Percentiles rank a stretch among this genome's conserved stretches.
phyloP scores from a whole-genome alignment of 2,113 vertebrate genomes.

The Puntigrus tetrazona region DNA sequence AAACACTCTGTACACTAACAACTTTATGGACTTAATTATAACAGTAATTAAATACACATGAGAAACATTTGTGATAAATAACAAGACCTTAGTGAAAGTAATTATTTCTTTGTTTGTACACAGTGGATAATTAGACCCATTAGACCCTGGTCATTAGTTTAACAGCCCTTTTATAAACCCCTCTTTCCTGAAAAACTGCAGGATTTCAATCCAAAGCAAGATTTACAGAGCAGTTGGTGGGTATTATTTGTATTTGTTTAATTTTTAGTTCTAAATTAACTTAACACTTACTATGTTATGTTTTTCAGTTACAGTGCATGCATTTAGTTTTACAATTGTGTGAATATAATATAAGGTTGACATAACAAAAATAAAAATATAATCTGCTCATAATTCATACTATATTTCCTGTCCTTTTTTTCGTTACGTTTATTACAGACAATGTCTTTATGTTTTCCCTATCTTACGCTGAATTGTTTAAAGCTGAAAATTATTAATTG shows the following conservation, averaged over 20 bases:
- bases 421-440: background rate
- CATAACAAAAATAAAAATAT: background rate
- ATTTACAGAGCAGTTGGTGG: background rate
- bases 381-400: no score
- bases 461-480: background rate
- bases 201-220: background rate
- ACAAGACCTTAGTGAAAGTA: background rate
- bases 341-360: background rate
- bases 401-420: background rate
- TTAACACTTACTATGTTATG: background rate
- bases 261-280: background rate
- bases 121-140: conserved; percentile 1
- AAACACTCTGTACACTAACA: background rate
- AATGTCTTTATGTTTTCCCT: background rate
- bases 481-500: background rate
- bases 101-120: conserved; percentile 9
- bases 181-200: background rate
- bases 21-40: background rate
- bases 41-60: background rate
- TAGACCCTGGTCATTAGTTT: background rate
- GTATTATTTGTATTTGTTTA: background rate
- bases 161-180: background rate
- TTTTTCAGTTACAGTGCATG: background rate
- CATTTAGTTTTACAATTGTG: background rate
- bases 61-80: background rate